These are phyloP conservation scores for Macrobrachium rosenbergii DNA, from an alignment of 1,140 invertebrate genomes.

Conservation along the genomic window DNA sequence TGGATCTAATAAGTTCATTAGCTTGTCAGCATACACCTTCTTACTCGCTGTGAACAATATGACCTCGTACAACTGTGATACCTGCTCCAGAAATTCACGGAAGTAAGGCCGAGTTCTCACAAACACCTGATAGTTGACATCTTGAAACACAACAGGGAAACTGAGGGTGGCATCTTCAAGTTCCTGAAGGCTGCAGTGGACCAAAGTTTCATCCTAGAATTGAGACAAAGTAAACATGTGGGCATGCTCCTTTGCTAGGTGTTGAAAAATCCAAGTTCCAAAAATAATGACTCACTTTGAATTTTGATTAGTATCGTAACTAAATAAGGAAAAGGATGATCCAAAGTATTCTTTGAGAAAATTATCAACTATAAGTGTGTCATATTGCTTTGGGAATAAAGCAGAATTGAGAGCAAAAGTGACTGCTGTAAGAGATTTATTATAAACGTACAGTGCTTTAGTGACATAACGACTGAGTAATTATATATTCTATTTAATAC, in stretches of 20 bases:
- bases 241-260: background rate
- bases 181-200: conserved; percentile 95
- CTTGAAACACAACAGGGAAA: conserved; percentile 95
- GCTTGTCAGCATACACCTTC: conserved; percentile 94
- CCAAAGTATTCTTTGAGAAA: too few species aligned
- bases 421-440: too few species aligned
- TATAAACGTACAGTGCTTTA: too few species aligned
- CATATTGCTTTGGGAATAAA: too few species aligned
- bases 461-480: too few species aligned
- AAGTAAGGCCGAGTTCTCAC: conserved; percentile 93
- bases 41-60: conserved; percentile 97
- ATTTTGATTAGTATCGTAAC: too few species aligned
- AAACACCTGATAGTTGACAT: conserved; percentile 90
- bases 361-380: too few species aligned
- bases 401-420: too few species aligned
- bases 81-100: conserved; percentile 90
- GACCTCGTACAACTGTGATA: conserved; percentile 93
- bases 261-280: too few species aligned
- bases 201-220: conserved; percentile 91
- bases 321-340: too few species aligned
- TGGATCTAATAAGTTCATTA: conserved; percentile 94
- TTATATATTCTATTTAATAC: too few species aligned
- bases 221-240: conserved; percentile 27
- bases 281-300: too few species aligned
- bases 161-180: conserved; percentile 91